Base-by-base conservation (phyloP, 2,797 vertebrate genomes). In the Nyctibius grandis region DNA sequence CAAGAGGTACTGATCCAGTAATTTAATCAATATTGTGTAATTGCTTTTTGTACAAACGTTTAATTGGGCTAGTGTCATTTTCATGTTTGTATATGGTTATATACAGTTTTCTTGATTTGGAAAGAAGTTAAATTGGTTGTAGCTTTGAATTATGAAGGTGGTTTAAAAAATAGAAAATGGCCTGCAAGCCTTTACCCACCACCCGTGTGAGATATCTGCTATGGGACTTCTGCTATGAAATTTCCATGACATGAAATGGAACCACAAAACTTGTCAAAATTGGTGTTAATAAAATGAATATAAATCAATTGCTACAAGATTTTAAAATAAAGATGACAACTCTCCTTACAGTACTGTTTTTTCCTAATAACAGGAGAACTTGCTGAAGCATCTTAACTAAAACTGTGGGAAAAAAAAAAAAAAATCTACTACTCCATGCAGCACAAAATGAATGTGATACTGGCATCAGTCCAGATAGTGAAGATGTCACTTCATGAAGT, bases 251-350 rank as follows among this genome's bases (percentile, higher is more conserved):
- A 42, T 82, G 59, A 85, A 85, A 67, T 83, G 70, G 67, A 82
- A 88, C 12, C 12, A 56, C 26, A 53, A 57, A 83, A 45, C 42
- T 82, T 91, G 65, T 84, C 54, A 73, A 57, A 89, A 84, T 54
- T 13, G 20, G n/a, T 95, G 79, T 93, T 87, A 84, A 63, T 44
- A 94, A 60, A 91, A 91, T 61, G 15, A 72, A 76, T 88, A 81
- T 45, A 85, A 94, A 88, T 84, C 17, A 85, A 69, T 83, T 95
- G 69, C 73, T 61, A 40, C 15, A 65, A 61, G 34, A 61, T 69
- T 90, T 88, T 84, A 73, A 96, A 95, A 96, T 93, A 90, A 96
- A 96, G 47, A 63, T 53, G 47, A 84, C 47, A 73, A 50, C 72
- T 85, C 63, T 91, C 89, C 50, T 82, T 73, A 81, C 54, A 76